Evolutionary conservation across 2,797 vertebrate genomes (phyloP).

Genomic region (Protosalanx chinensis): DNA sequence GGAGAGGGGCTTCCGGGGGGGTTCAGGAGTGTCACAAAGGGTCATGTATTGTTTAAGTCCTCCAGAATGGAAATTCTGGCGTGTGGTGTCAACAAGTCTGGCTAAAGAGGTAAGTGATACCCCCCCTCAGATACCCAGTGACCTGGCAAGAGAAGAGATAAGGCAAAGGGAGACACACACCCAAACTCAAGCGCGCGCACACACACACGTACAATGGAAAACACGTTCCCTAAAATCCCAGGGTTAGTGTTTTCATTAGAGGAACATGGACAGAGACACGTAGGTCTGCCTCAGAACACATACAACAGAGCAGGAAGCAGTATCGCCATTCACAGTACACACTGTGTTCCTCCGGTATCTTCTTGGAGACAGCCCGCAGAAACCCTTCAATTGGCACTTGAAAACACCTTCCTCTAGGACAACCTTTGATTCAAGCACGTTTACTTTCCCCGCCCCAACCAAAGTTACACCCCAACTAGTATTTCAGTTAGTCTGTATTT

Average conservation of each 20-base stretch:
- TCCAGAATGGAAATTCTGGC: conserved; percentile 62
- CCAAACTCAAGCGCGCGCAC: not conserved
- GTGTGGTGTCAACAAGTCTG: conserved; percentile 31
- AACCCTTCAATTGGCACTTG: no score
- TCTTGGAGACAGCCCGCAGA: no score
- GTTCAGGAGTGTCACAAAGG: conserved; percentile 26
- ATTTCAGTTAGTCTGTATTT: not conserved
- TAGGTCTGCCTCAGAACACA: not conserved
- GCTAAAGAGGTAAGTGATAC: conserved; percentile 54
- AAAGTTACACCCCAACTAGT: no score
- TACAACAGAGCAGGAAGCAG: not conserved
- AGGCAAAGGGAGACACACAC: conserved; percentile 29
- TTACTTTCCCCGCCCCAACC: no score
- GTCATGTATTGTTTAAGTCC: conserved; percentile 52
- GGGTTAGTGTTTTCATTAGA: conserved; percentile 36
- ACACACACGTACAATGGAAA: conserved; percentile 41
- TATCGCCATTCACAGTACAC: not conserved
- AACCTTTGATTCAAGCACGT: no score
- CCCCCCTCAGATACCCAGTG: conserved; percentile 36
- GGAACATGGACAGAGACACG: conserved; percentile 37
- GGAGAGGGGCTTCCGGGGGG: conserved; percentile 23
- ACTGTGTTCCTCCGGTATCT: no score
- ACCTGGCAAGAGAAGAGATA: conserved; percentile 35
- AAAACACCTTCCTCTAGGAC: no score
- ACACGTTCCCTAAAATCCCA: conserved; percentile 27